phyloP scores from a whole-genome alignment of 2,797 vertebrate genomes.

The Chelmon rostratus region DNA sequence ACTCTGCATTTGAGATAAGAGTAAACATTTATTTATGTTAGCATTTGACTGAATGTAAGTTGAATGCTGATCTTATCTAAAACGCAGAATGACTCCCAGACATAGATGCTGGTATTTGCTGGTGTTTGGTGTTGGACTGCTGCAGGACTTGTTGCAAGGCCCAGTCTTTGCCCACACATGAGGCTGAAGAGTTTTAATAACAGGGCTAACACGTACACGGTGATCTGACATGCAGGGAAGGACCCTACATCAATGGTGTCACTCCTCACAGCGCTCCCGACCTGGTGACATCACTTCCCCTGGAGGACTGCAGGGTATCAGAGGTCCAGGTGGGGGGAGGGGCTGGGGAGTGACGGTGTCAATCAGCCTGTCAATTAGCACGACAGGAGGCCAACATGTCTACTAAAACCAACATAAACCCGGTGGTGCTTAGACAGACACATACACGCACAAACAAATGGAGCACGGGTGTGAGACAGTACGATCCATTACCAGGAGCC shows the following conservation, averaged over 20 bases:
- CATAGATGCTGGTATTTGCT: neutral
- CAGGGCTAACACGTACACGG: slow-evolving; percentile 34
- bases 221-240: slow-evolving; percentile 46
- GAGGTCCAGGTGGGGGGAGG: slow-evolving; percentile 17
- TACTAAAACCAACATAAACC: slow-evolving; percentile 58
- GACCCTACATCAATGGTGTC: slow-evolving; percentile 60
- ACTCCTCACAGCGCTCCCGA: slow-evolving; percentile 64
- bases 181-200: slow-evolving; percentile 58
- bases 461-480: slow-evolving; percentile 52
- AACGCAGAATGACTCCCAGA: slow-evolving; percentile 27
- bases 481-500: slow-evolving; percentile 39
- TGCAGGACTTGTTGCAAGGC: slow-evolving; percentile 27
- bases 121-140: slow-evolving; percentile 25
- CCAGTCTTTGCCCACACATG: slow-evolving; percentile 28
- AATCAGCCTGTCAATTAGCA: slow-evolving; percentile 67
- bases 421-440: slow-evolving; percentile 60
- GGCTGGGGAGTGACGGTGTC: slow-evolving; percentile 38
- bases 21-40: slow-evolving; percentile 33
- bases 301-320: slow-evolving; percentile 27
- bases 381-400: slow-evolving; percentile 50
- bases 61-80: slow-evolving; percentile 31
- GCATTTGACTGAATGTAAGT: slow-evolving; percentile 14
- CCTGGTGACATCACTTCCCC: slow-evolving; percentile 68
- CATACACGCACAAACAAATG: slow-evolving; percentile 66
- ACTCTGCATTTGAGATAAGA: slow-evolving; percentile 25